phyloP scores from a whole-genome alignment of 2,113 vertebrate species.

The Oncorhynchus keta region DNA sequence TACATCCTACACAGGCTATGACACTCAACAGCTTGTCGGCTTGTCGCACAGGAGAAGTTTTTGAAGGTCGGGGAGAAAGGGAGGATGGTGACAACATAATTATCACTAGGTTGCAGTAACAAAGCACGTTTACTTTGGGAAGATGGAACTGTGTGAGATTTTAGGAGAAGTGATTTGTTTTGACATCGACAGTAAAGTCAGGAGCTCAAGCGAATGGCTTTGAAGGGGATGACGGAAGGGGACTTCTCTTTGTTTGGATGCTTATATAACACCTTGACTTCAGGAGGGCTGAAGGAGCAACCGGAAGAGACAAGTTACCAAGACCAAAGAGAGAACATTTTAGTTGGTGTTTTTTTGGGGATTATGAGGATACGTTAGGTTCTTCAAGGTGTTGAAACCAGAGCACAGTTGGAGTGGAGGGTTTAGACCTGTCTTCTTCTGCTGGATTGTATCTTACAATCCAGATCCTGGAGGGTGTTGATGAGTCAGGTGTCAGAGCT shows the following conservation, averaged over 20 bases:
- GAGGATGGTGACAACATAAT: constrained; percentile 12
- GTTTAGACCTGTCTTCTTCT: not conserved
- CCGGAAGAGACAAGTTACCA: constrained; percentile 3
- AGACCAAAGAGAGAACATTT: not conserved
- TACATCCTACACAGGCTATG: constrained; percentile 63
- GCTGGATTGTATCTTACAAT: not conserved
- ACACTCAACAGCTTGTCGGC: constrained; percentile 54
- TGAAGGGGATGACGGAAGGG: constrained; percentile 23
- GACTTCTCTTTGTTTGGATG: constrained; percentile 37
- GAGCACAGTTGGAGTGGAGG: constrained; percentile 6
- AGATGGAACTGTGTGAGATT: not conserved
- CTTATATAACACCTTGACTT: constrained; percentile 37
- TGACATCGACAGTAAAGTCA: constrained; percentile 32
- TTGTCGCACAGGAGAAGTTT: constrained; percentile 32
- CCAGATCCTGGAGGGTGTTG: constrained; percentile 24
- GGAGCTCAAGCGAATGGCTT: constrained; percentile 45
- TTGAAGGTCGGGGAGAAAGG: constrained; percentile 32
- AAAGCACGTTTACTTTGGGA: constrained; percentile 35
- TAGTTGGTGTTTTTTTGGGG: not conserved
- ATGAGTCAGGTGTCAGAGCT: not conserved
- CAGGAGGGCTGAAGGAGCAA: constrained; percentile 14
- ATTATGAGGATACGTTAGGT: constrained; percentile 15
- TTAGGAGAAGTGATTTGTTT: not conserved
- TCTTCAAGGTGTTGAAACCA: constrained; percentile 14
- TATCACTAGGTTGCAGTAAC: constrained; percentile 23